Evolutionary conservation across 2,797 vertebrate genomes (phyloP), one percentile per base, ranked within the genome.

Genomic region (Chanos chanos): DNA sequence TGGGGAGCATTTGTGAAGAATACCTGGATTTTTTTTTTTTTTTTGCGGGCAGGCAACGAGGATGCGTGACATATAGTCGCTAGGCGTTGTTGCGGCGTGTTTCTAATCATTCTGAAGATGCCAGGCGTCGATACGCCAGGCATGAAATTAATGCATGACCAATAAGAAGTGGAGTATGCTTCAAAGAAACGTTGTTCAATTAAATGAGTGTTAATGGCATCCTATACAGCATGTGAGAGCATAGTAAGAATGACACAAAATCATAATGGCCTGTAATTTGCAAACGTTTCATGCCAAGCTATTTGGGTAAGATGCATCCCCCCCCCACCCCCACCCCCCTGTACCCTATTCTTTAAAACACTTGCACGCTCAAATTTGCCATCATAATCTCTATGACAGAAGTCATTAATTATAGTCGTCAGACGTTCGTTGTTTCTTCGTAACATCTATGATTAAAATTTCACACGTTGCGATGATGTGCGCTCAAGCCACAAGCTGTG

Each of bases 391-490:
- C 88, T 89, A 88, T 92, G 91, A 92, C 92, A 93, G 91, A 94
- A 89, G 88, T 90, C 91, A 94, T 95, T 95, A 94, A 95, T 98
- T 95, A 94, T 86, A 91, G 89, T 89, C 89, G 85, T 92, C 87
- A 92, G 88, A 90, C 90, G 91, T 92, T 92, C 88, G 81, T 92
- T 93, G 92, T 90, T 94, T 92, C 89, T 90, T 93, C 89, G 89
- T 90, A 94, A 94, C 91, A 91, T 94, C 93, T 92, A 91, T 94
- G 92, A 96, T 96, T 95, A 94, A 92, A 94, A 95, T 95, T 96
- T 96, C 93, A 94, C 93, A 94, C 92, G 78, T 93, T 92, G 91
- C 91, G 92, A 92, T 93, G 92, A 94, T 91, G 91, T 91, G 91
- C 90, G 90, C 90, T 89, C 90, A 91, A 86, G 88, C 86, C 90